Base-by-base conservation (phyloP, 2,888 invertebrate genomes). In the Seladonia tumulorum region DNA sequence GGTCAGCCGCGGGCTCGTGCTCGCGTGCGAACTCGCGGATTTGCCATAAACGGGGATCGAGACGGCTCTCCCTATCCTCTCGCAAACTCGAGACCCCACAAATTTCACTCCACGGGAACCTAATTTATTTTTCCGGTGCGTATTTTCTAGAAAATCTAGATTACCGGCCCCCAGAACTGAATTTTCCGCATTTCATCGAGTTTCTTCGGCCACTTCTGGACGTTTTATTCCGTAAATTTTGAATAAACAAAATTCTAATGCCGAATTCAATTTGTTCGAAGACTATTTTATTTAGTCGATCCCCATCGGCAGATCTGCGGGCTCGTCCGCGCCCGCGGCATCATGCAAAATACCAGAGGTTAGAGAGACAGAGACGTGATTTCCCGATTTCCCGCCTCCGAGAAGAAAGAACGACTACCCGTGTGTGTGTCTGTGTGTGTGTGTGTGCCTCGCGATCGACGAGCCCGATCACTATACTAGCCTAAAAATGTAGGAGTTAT, bases 351-450 rank as follows among this genome's bases (percentile, higher is more conserved):
- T 89, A 91, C 88, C 91, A 92, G 91, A 92, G 82, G 88, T 92
- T 91, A 94, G 93, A 93, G 93, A 93, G 93, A 93, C 94, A 94
- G 94, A 95, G 94, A 94, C 92, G 92, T 90, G 92, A 92, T 90
- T 89, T 91, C 77, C 84, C 82, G 82, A 87, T 88, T 86, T 88
- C 83, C 87, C 86, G 77, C 84, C 75, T 66, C 79, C 87, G 87
- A 83, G 79, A 85, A 80, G 81, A 88, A 81, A 82, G 86, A 81
- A 87, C 86, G 89, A 87, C 83, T 79, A 79, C 76, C 82, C 79
- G 18, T 49, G 82, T 70, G 7, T 7, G n/a, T n/a, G n/a, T n/a
- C n/a, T 49, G 82, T 70, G 7, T 7, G 18, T 49, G 82, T 70
- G 7, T 7, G n/a, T n/a, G n/a, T n/a, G n/a, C n/a, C 35, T 70